Evolutionary conservation across 2,113 vertebrate genomes (phyloP), one percentile per base, ranked within the genome.

Genomic region (Sclerurus mexicanus): DNA sequence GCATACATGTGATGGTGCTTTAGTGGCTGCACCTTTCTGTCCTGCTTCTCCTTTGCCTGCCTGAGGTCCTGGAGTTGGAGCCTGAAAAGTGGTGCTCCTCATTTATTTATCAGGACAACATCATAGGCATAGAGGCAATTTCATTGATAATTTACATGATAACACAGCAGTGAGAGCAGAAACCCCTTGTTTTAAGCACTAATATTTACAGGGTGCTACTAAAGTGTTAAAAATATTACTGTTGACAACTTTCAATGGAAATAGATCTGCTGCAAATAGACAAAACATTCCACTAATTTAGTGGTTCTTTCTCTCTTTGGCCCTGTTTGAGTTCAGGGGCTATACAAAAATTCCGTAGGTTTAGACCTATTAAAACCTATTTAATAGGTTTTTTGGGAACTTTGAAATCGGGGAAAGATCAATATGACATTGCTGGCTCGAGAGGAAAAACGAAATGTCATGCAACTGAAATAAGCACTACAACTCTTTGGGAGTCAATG

Each of bases 401-500:
- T 62, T 93, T 91, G 85, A 88, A 93, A 93, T 93, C 35, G 53
- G 76, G 42, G 39, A 53, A 68, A 59, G 72, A 94, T 82, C 88
- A 95, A 37, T 50, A 42, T 80, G 86, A 83, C 84, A 88, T 30
- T 68, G 58, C 46, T 0, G 0, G 71, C 81, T 87, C 2, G 9
- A 55, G 81, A 91, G 62, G 62, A 79, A 90, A 94, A 94, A 93
- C 79, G 81, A 95, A 90, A 93, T 93, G 89, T 90, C 86, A 60
- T 89, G 76, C 85, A 90, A 75, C 50, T 82, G 92, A 77, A 93
- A 68, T 67, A 84, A 96, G 79, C 42, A 31, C 78, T 88, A 60
- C 74, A 82, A 58, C 58, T 75, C 80, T 63, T 84, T 68, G 88
- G 75, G 87, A 95, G 31, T 74, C 60, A 50, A 47, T 71, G 91